Evolutionary conservation across 2,797 vertebrate genomes (phyloP).

Genomic region (Micromesistius poutassou): DNA sequence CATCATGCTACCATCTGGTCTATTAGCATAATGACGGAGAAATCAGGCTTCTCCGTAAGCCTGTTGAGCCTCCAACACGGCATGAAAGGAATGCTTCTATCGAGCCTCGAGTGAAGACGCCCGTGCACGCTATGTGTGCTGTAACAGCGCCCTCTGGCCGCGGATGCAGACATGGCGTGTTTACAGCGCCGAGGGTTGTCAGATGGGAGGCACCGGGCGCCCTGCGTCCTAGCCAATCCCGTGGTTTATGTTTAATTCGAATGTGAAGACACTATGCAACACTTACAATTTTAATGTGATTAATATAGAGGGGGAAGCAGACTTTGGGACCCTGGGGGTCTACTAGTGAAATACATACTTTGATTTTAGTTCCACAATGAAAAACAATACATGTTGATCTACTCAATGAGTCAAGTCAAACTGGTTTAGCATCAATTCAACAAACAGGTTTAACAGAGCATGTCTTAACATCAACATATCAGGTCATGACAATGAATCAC

Average conservation of each 20-base stretch:
- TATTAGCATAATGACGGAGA: slow-evolving; percentile 76
- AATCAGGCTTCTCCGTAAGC: slow-evolving; percentile 61
- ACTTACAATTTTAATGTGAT: neutral
- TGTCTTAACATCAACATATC: neutral
- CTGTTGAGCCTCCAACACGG: slow-evolving; percentile 56
- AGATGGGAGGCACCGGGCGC: neutral
- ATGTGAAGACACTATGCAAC: neutral
- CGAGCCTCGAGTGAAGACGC: slow-evolving; percentile 50
- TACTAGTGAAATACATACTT: neutral
- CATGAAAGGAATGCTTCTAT: slow-evolving; percentile 67
- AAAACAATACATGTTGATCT: neutral
- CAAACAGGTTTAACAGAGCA: too few relatives aligned
- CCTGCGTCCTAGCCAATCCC: neutral
- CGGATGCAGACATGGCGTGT: slow-evolving; percentile 16
- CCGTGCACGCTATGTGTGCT: slow-evolving; percentile 17
- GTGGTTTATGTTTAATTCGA: neutral
- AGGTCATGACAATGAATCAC: neutral
- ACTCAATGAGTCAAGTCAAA: slow-evolving; percentile 23
- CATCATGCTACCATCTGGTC: slow-evolving; percentile 68
- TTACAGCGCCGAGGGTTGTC: neutral
- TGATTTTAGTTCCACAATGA: neutral
- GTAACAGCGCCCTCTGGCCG: slow-evolving; percentile 52
- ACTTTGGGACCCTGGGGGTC: neutral
- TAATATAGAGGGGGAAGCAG: neutral
- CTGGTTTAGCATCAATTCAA: slow-evolving; percentile 60